These are phyloP conservation scores for Ctenopoma multispine DNA, from an alignment of 2,797 vertebrate genomes.

Conservation along the genomic window DNA sequence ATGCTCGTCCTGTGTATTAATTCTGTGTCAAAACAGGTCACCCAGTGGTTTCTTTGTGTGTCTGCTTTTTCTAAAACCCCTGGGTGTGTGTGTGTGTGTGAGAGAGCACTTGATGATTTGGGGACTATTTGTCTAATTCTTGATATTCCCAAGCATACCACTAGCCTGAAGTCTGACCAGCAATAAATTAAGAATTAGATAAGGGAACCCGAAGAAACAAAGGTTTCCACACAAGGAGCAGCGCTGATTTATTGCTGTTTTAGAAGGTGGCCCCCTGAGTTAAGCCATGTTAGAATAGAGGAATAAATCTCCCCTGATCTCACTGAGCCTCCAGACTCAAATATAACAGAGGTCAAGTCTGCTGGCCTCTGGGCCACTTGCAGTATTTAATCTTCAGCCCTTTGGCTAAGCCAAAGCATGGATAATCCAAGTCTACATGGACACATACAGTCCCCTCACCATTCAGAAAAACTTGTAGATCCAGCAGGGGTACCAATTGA, in stretches of 20 bases:
- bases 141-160: slow-evolving; percentile 35
- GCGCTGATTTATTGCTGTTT: slow-evolving; percentile 79
- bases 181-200: slow-evolving; percentile 73
- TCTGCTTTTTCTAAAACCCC: no score
- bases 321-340: slow-evolving; percentile 67
- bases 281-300: slow-evolving; percentile 69
- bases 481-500: slow-evolving; percentile 10
- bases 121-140: slow-evolving; percentile 34
- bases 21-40: no score
- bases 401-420: slow-evolving; percentile 53
- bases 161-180: slow-evolving; percentile 43
- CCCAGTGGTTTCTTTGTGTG: no score
- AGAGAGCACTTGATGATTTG: slow-evolving; percentile 11
- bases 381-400: slow-evolving; percentile 74
- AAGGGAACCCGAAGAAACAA: slow-evolving; percentile 62
- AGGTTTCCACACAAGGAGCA: slow-evolving; percentile 49
- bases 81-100: no score
- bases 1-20: no score
- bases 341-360: slow-evolving; percentile 71
- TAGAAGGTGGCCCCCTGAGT: slow-evolving; percentile 77
- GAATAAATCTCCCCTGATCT: slow-evolving; percentile 80
- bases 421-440: slow-evolving; percentile 49
- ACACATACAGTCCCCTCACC: slow-evolving; percentile 17
- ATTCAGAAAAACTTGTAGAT: slow-evolving; percentile 26
- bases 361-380: slow-evolving; percentile 55